Base-by-base conservation (phyloP, 2,888 invertebrate genomes). In the Campoplex capitator region DNA sequence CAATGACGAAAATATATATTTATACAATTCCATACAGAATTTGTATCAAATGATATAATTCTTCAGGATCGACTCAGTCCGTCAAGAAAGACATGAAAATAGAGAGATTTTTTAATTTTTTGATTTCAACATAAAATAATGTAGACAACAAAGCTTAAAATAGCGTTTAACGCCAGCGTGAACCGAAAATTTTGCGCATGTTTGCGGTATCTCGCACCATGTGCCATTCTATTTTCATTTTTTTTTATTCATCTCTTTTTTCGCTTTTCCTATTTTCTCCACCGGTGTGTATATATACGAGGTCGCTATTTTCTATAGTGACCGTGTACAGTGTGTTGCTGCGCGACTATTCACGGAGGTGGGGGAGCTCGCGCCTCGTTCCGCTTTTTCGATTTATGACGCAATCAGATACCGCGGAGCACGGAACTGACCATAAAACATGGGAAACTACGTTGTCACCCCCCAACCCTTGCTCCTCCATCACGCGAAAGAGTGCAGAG, bases 381-480 rank as follows among this genome's bases (percentile, higher is more conserved):
- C 81, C 77, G 84, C 75, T 89, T 88, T 87, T 91, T 93, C 93
- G 92, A 93, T 93, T 93, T 93, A 93, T 93, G 93, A 92, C 91
- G 93, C 93, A 93, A 93, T 93, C 93, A 92, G 93, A 93, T 93
- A 93, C 93, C 92, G 90, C 89, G 91, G 91, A 90, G 92, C 91
- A 90, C 91, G 91, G 91, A 90, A 91, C 92, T 92, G 93, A 92
- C 92, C 93, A 92, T 93, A 93, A 93, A 93, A 93, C 92, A 93
- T 91, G 90, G 91, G 90, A 92, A 92, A 93, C 92, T 92, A 92
- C 91, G 91, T 91, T 92, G 92, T 92, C 91, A 91, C 92, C 92
- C 85, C 90, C 89, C 91, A 90, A 86, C 90, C 90, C 56, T 73
- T 48, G 32, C 48, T 56, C 71, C 68, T 68, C 68, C 51, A 45